Base-by-base conservation (phyloP, 1,140 invertebrate species). In the Chrysoperla carnea region DNA sequence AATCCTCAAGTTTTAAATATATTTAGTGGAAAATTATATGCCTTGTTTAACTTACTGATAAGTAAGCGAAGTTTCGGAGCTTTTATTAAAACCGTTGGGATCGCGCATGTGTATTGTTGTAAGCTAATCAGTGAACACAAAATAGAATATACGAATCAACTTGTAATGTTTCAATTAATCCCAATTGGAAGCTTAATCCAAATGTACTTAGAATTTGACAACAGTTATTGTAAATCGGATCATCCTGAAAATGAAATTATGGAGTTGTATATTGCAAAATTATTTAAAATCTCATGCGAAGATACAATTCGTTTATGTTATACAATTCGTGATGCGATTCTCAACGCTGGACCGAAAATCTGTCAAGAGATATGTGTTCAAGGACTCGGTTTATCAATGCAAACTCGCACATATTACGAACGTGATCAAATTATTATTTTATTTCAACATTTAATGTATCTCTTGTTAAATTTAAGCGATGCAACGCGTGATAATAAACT, bases 401-500 rank as follows among this genome's bases (percentile, higher is more conserved):
- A 68, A 44, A 49, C 46, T 9, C 48, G 51, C 14, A 47, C 53
- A 35, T 61, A 68, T 42, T 55, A 73, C 27, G 63, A 66, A 39
- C 62, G 76, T 52, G 73, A 76, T 37, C 66, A 73, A 48, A 80
- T 77, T 0, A 73, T 81, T 8, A 67, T 76, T n/a, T 62, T 75
- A 14, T 82, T 82, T 47, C 79, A 83, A 62, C 67, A 68, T 1
- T 55, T 82, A 39, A 73, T 75, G 35, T 75, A 81, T 52, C 64
- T 70, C 0, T 53, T 83, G 0, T 73, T 76, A 44, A 73, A 78
- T 50, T 76, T 69, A 38, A 49, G 59, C 13, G 8, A 33, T 17
- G 15, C 40, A 3, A 27, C 52, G 5, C 51, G 49, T 23, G 45
- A 46, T 6, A 50, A 49, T 28, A 40, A 42, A 6, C 44, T 43